phyloP scores from a whole-genome alignment of 2,113 vertebrate genomes.

The Megaceryle maxima region DNA sequence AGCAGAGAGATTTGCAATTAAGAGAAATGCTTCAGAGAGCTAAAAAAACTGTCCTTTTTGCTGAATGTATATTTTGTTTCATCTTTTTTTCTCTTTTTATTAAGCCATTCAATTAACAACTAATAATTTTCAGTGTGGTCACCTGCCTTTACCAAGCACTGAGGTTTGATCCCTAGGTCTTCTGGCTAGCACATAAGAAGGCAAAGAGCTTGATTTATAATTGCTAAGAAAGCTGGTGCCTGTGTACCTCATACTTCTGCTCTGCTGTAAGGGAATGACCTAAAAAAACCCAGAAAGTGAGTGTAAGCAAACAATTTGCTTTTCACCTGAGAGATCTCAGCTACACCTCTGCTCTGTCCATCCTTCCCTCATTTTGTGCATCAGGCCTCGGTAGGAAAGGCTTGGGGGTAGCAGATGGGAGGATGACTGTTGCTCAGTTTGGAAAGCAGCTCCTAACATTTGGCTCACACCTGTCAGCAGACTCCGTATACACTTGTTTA shows the following conservation, averaged over 20 bases:
- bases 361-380: not conserved
- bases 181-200: not conserved
- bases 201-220: not conserved
- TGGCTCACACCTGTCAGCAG: conserved; percentile 66
- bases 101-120: not conserved
- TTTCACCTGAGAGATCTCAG: not conserved
- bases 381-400: not conserved
- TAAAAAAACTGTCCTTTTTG: conserved; percentile 16
- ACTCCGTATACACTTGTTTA: conserved; percentile 52
- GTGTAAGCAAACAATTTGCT: not conserved
- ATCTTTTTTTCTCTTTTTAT: not conserved
- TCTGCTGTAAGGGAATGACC: not conserved
- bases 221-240: not conserved
- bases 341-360: not conserved
- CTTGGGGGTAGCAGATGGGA: conserved; percentile 29
- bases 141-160: not conserved
- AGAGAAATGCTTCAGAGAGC: conserved; percentile 24
- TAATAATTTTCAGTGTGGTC: not conserved
- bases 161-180: not conserved
- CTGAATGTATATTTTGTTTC: not conserved
- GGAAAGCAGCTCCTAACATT: conserved; percentile 49
- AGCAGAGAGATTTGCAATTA: conserved; percentile 51
- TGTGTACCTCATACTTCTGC: not conserved
- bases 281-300: not conserved
- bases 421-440: conserved; percentile 45